Evolutionary conservation across 1,140 invertebrate genomes (phyloP).

Genomic region (Mylabris phalerata): DNA sequence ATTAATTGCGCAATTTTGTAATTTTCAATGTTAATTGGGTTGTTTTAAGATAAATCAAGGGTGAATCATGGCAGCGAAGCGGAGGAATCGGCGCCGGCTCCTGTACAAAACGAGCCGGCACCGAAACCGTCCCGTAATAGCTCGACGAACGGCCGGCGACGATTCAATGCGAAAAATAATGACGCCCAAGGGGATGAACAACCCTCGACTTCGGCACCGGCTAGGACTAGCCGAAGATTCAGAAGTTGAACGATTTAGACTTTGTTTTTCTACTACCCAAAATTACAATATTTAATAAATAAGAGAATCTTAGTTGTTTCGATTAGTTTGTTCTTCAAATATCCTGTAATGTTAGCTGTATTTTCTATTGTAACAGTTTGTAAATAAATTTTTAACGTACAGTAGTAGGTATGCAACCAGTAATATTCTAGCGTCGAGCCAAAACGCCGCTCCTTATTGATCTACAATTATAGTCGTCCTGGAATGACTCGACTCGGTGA

Average conservation of each 20-base stretch:
- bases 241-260: constrained; percentile 28
- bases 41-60: constrained; percentile 23
- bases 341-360: neutral
- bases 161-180: constrained; percentile 26
- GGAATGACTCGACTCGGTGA: too few relatives aligned
- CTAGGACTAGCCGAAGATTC: constrained; percentile 35
- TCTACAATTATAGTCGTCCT: too few relatives aligned
- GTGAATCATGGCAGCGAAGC: constrained; percentile 13
- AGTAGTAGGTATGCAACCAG: too few relatives aligned
- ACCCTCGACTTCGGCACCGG: constrained; percentile 24
- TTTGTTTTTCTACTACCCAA: neutral
- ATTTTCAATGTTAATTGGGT: neutral
- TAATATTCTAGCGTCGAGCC: too few relatives aligned
- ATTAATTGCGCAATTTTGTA: constrained; percentile 6
- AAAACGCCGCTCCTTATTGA: too few relatives aligned
- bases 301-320: neutral
- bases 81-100: constrained; percentile 19
- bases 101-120: constrained; percentile 10
- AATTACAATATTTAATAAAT: neutral
- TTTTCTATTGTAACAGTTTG: neutral
- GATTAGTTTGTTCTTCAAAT: neutral
- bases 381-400: neutral
- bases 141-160: constrained; percentile 21
- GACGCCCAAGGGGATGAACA: constrained; percentile 20
- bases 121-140: neutral